Conservation (phyloP, 2,888 invertebrate species). For the Tenthredo livida region DNA sequence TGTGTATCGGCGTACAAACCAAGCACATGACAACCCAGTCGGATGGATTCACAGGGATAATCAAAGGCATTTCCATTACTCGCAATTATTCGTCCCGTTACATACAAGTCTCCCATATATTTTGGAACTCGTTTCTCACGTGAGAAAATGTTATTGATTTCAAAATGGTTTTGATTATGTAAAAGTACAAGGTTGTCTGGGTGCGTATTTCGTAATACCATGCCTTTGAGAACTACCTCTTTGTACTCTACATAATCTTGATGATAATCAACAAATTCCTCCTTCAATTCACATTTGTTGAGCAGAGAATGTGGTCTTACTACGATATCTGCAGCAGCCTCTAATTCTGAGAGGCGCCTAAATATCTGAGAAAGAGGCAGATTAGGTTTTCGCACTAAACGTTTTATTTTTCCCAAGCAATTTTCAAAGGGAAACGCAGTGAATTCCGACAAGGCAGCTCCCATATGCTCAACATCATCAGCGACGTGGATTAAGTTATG, state of each 20-base stretch:
- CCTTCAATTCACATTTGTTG: neutral
- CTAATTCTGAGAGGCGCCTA: constrained; percentile 11
- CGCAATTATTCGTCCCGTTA: neutral
- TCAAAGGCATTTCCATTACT: neutral
- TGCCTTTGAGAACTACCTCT: neutral
- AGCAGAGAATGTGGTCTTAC: neutral
- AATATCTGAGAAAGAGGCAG: constrained; percentile 11
- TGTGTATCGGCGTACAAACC: neutral
- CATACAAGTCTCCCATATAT: neutral
- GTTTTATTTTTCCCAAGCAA: constrained; percentile 31
- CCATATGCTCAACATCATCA: constrained; percentile 17
- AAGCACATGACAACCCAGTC: neutral
- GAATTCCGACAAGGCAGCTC: neutral
- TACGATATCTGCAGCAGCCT: neutral
- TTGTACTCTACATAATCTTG: neutral
- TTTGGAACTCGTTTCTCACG: neutral
- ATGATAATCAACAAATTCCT: neutral
- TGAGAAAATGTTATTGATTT: constrained; percentile 8
- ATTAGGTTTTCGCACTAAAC: constrained; percentile 18
- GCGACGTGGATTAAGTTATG: constrained; percentile 31
- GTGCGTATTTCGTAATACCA: neutral
- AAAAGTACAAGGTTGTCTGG: constrained; percentile 30
- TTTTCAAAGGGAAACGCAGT: constrained; percentile 35
- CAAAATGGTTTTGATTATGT: neutral
- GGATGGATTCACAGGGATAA: neutral